Percentiles rank a stretch among this genome's conserved stretches.
phyloP scores from a whole-genome alignment of 1,140 invertebrate genomes.

The Ceratosolen fusciceps region DNA sequence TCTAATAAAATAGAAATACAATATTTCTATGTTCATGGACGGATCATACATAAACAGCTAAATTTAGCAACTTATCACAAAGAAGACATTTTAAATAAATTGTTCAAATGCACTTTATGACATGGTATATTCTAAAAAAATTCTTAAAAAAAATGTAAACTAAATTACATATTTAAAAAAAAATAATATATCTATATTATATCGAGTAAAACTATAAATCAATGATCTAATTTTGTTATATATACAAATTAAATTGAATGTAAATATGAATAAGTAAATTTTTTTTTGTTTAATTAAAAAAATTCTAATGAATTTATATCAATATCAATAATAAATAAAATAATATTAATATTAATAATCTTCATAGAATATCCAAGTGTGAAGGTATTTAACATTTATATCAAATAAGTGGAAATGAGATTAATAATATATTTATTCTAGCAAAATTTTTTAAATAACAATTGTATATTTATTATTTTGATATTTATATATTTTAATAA shows the following conservation, averaged over 20 bases:
- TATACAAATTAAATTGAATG: too few relatives aligned
- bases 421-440: not conserved
- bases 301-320: too few relatives aligned
- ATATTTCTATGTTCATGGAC: not conserved
- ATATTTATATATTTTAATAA: too few relatives aligned
- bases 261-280: too few relatives aligned
- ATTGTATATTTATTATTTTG: too few relatives aligned
- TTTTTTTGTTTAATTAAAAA: too few relatives aligned
- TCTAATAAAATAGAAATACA: not conserved
- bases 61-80: conserved; percentile 4
- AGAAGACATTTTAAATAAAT: conserved; percentile 30
- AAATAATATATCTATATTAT: conserved; percentile 3
- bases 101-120: not conserved
- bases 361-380: too few relatives aligned
- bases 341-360: too few relatives aligned
- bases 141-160: conserved; percentile 21
- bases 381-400: too few relatives aligned
- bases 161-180: not conserved
- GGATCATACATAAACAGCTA: conserved; percentile 22
- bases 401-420: too few relatives aligned
- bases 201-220: conserved; percentile 4
- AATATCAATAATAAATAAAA: too few relatives aligned
- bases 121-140: not conserved
- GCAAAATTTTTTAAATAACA: too few relatives aligned
- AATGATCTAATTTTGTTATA: not conserved